Evolutionary conservation across 2,113 vertebrate species (phyloP).

Genomic region (Sigmodon hispidus): DNA sequence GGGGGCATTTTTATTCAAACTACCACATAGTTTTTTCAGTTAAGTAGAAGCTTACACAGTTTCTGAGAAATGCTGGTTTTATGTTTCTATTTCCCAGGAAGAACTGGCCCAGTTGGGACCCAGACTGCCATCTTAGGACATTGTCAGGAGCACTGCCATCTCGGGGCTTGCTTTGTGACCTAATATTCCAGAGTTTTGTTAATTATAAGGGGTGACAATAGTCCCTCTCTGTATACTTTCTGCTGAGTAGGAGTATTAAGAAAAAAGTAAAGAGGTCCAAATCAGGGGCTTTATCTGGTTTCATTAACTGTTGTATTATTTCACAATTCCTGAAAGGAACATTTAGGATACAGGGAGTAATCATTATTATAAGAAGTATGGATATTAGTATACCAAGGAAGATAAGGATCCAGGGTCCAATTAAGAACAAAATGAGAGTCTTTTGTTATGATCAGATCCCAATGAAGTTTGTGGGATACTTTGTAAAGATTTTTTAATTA

Average conservation of each 20-base stretch:
- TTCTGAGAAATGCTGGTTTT: not conserved
- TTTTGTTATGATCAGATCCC: not conserved
- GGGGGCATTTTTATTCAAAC: not conserved
- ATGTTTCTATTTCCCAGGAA: not conserved
- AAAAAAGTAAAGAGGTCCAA: not conserved
- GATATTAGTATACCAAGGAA: not conserved
- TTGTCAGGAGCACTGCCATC: not conserved
- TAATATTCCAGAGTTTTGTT: not conserved
- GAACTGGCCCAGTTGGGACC: not conserved
- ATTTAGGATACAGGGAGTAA: not conserved
- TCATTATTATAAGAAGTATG: not conserved
- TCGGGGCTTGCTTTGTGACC: not conserved
- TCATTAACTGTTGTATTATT: not conserved
- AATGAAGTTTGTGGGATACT: not conserved
- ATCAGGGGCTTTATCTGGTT: not conserved
- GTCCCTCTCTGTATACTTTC: not conserved
- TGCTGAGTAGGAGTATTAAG: not conserved
- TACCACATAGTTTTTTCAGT: not conserved
- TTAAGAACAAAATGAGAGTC: not conserved
- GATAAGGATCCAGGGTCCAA: not conserved
- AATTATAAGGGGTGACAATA: not conserved
- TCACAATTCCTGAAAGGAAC: not conserved
- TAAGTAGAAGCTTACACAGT: not conserved
- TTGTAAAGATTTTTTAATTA: not conserved
- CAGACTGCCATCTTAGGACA: not conserved